These are phyloP conservation scores for Gymnorhina tibicen DNA, from an alignment of 2,113 vertebrate genomes.

Conservation along the genomic window DNA sequence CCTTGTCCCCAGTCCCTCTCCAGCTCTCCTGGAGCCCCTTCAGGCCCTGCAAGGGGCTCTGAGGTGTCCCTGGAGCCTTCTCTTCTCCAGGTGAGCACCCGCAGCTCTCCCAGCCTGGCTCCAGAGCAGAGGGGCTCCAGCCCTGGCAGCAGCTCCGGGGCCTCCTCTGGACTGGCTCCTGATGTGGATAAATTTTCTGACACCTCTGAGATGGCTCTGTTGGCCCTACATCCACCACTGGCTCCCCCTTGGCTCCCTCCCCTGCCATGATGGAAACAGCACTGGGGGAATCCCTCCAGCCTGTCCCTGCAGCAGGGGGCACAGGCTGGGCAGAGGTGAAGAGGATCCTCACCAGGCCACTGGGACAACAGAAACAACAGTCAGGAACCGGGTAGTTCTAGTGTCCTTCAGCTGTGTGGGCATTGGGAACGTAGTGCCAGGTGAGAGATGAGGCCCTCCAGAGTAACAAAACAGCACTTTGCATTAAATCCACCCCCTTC, in stretches of 20 bases:
- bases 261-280: neutral
- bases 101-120: neutral
- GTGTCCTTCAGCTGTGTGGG: neutral
- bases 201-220: neutral
- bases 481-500: neutral
- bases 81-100: neutral
- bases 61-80: neutral
- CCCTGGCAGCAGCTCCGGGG: accelerated
- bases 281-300: neutral
- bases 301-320: neutral
- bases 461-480: neutral
- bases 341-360: neutral
- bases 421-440: neutral
- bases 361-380: neutral
- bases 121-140: neutral
- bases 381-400: no score
- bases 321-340: neutral
- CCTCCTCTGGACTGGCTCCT: neutral
- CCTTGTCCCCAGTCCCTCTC: neutral
- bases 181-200: neutral
- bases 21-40: neutral
- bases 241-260: neutral
- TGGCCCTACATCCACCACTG: accelerated
- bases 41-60: neutral
- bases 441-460: neutral